Conservation (phyloP, 2,797 vertebrate species). For the Bradypus variegatus region DNA sequence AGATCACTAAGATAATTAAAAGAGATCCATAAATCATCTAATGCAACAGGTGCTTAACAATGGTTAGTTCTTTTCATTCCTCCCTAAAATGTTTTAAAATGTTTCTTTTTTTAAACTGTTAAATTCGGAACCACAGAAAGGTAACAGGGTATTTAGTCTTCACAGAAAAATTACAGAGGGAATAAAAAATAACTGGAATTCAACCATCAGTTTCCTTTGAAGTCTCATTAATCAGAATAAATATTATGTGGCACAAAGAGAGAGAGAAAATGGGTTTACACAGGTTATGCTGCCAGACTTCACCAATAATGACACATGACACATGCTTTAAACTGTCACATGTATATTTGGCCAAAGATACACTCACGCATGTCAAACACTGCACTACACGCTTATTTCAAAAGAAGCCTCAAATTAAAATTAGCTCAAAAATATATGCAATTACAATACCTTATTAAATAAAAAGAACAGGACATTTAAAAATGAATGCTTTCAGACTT, state of each 20-base stretch:
- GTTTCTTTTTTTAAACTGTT: neutral
- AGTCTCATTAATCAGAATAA: conserved; percentile 51
- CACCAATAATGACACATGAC: conserved; percentile 38
- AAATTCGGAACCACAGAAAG: conserved; percentile 32
- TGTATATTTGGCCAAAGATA: conserved; percentile 37
- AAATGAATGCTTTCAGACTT: conserved; percentile 52
- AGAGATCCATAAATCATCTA: conserved; percentile 8
- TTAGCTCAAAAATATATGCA: conserved; percentile 57
- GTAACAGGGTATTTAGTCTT: neutral
- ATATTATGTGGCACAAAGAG: conserved; percentile 33
- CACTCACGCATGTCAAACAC: conserved; percentile 57
- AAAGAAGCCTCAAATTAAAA: conserved; percentile 56
- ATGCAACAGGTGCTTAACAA: conserved; percentile 18
- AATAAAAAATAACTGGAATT: conserved; percentile 28
- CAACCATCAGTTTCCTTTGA: conserved; percentile 32
- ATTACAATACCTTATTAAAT: conserved; percentile 49
- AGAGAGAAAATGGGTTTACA: conserved; percentile 46
- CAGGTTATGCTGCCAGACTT: conserved; percentile 44
- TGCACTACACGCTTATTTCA: conserved; percentile 41
- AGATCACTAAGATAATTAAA: neutral
- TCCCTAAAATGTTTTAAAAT: neutral
- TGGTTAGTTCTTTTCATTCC: neutral
- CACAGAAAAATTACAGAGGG: conserved; percentile 8
- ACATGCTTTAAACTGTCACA: conserved; percentile 31
- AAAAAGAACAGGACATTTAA: conserved; percentile 51